Conservation (phyloP, 2,113 vertebrate species). For the Boulengeromyrus knoepffleri region DNA sequence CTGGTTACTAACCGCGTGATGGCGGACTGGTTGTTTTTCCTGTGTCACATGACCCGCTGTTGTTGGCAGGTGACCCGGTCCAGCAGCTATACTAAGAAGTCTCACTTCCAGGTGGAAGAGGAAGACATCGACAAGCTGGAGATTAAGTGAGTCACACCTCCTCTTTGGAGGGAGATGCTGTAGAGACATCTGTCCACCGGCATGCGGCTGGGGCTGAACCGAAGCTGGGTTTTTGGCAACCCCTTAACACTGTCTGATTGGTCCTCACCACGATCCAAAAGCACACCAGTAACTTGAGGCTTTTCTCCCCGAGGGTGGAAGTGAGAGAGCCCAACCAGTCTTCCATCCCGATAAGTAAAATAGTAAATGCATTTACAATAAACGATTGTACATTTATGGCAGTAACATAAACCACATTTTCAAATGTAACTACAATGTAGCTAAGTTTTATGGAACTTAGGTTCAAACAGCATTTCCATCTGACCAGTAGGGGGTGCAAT, state of each 20-base stretch:
- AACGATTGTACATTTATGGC: background rate
- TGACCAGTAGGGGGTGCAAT: background rate
- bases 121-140: conserved; percentile 97
- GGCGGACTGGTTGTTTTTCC: background rate
- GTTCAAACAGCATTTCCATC: background rate
- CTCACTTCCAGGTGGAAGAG: conserved; percentile 92
- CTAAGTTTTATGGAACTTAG: background rate
- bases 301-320: background rate
- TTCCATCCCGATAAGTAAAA: background rate
- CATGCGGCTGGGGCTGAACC: background rate
- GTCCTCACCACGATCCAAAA: background rate
- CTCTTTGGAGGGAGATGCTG: background rate
- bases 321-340: background rate
- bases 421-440: background rate
- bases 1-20: background rate
- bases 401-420: background rate
- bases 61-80: conserved; percentile 77
- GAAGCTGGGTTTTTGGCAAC: background rate
- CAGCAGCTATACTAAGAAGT: conserved; percentile 91
- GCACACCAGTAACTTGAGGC: background rate
- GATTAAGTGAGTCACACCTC: conserved; percentile 72
- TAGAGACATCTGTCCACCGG: background rate
- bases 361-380: background rate
- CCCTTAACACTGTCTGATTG: background rate
- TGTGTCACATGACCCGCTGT: background rate